Base-by-base conservation (phyloP, 2,113 vertebrate genomes). In the Gobius niger region DNA sequence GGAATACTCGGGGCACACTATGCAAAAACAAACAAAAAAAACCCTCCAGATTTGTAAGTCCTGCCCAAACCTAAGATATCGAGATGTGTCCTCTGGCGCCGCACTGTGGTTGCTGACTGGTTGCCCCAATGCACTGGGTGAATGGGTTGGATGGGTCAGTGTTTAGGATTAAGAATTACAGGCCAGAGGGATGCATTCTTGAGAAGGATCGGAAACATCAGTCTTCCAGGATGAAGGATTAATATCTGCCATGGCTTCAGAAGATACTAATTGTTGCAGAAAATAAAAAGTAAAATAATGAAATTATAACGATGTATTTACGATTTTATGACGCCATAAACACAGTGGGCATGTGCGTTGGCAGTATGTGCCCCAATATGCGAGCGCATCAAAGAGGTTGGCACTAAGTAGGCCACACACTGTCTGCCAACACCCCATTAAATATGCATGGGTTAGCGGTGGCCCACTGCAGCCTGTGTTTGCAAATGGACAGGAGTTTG, bases 361-460 rank as follows among this genome's bases (percentile, higher is more conserved):
- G 54, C 62, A 63, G 65, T 12, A 12, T 72, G 70, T 47, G 73
- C 73, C 76, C 71, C 57, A 71, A 61, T 80, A 75, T 70, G 70
- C 66, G 65, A 64, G 67, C 68, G 77, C 76, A 72, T 85, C 80
- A 83, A 73, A 69, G 49, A 65, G 50, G 44, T 71, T 41, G 63
- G 63, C 19, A 57, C 69, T 76, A 79, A 77, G 71, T 78, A 61
- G 73, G 73, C 57, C 78, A 73, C 44, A 15, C 61, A 16, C 13
- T 77, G 68, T 46, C 68, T 62, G 81, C 76, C 76, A 77, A 75
- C 47, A 69, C 54, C 66, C 73, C 76, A 80, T 85, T 75, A 78
- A 76, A 77, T 77, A 73, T 80, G 76, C 68, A 52, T 15, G 68
- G 68, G 59, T 65, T 75, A 80, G 70, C 66, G 63, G 82, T 81